Percentiles rank a stretch among this genome's conserved stretches.
phyloP scores from a whole-genome alignment of 37 sponge, comb jelly and placozoan genomes.

The Lycopodina hypogea region DNA sequence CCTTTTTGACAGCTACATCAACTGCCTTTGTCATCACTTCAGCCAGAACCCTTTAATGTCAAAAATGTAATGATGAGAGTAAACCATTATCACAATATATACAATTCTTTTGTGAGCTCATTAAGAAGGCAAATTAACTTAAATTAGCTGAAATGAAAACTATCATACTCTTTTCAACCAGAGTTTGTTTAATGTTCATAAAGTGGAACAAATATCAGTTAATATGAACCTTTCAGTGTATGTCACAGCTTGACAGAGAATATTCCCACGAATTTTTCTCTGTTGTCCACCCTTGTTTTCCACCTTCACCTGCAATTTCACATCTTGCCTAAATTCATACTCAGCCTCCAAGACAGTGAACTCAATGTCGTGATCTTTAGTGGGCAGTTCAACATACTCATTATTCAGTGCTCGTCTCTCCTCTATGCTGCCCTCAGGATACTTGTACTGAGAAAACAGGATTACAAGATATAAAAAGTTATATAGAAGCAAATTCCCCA shows the following conservation, averaged over 20 bases:
- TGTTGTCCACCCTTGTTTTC: constrained; percentile 24
- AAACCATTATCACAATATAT: not conserved
- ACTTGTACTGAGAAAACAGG: constrained; percentile 75
- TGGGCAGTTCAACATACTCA: constrained; percentile 13
- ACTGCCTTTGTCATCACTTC: constrained; percentile 12
- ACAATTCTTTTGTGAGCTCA: not conserved
- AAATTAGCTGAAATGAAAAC: not conserved
- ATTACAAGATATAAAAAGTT: no score
- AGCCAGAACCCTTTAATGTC: not conserved
- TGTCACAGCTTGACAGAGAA: constrained; percentile 28
- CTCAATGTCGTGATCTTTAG: constrained; percentile 23
- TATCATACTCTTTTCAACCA: no score
- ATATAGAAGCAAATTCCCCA: no score
- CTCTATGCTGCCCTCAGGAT: constrained; percentile 65
- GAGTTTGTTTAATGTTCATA: no score
- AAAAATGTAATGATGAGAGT: not conserved
- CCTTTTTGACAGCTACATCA: constrained; percentile 17
- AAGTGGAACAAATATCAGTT: no score
- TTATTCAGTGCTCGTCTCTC: constrained; percentile 73
- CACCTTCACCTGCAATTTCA: constrained; percentile 17
- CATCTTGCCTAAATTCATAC: constrained; percentile 24
- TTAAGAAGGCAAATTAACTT: not conserved
- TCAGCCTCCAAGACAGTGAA: constrained; percentile 14
- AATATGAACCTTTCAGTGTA: constrained; percentile 40
- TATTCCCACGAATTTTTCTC: not conserved